Base-by-base conservation (phyloP, 2,888 invertebrate genomes). In the Leucoptera coffeella region DNA sequence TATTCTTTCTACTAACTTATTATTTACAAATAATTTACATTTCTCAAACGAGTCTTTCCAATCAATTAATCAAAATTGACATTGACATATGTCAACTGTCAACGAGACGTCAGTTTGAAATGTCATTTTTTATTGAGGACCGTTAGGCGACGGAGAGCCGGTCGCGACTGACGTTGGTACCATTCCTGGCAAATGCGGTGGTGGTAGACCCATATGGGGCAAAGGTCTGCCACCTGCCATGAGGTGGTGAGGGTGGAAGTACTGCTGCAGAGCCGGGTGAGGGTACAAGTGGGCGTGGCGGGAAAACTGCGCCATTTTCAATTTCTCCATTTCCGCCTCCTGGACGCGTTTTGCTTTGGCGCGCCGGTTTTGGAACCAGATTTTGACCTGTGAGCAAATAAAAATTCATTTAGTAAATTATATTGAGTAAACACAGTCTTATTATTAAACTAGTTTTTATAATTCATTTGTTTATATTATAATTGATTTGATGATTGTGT, bases 321-420 rank as follows among this genome's bases (percentile, higher is more conserved):
- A 74, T 65, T 95, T 95, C 64, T 97, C 96, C 31, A 95, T 80
- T 73, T 96, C 96, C 32, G 96, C 95, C 61, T 97, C 97, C 59
- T 95, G 95, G 12, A 97, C 80, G 14, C 96, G 82, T 73, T 96
- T 96, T 50, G 92, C 92, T 65, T 96, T 97, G 37, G 96, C 96
- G 24, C 90, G 78, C n/a, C 91, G 78, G 53, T 92, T 92, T 75
- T 91, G 90, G 60, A 91, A 91, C 90, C 90, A 91, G 47, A 91
- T 91, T 74, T 92, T 91, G 37, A 89, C 89, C 69, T 69, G 60
- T 39, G 30, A 36, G 42, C 41, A 42, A 48, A 77, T 81, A 75
- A 9, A 60, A 32, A 38, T 30, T 33, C 14, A 12, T 23, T 21
- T n/a, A n/a, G n/a, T n/a, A n/a, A n/a, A n/a, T n/a, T n/a, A n/a